Evolutionary conservation across 2,888 invertebrate genomes (phyloP).

Genomic region (Troides oblongomaculatus): DNA sequence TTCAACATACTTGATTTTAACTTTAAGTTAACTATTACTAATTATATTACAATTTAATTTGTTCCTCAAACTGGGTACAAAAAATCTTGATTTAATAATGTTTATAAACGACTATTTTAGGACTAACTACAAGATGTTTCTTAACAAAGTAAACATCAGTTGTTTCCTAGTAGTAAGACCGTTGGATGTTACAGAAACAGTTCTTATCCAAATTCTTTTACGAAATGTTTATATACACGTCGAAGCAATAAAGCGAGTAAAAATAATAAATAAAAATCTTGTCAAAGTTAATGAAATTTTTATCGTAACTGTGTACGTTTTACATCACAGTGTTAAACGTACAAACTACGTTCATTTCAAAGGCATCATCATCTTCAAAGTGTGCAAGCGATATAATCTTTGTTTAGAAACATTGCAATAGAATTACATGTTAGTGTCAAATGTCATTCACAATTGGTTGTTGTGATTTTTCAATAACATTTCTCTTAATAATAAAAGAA

Average conservation of each 20-base stretch:
- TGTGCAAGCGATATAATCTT: constrained; percentile 32
- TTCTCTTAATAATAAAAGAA: too few relatives aligned
- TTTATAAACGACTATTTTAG: background rate
- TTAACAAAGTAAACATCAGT: too few relatives aligned
- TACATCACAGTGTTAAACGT: constrained; percentile 5
- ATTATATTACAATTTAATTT: too few relatives aligned
- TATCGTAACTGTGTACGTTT: background rate
- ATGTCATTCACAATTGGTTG: constrained; percentile 34
- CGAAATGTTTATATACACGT: background rate
- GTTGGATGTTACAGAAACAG: background rate
- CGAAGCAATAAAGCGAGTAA: background rate
- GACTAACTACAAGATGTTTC: background rate
- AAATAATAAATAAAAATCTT: background rate
- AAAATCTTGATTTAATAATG: too few relatives aligned
- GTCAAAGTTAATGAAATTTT: background rate
- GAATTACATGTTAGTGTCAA: constrained; percentile 39
- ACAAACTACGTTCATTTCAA: constrained; percentile 15
- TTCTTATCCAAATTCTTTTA: background rate
- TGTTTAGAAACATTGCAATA: constrained; percentile 30
- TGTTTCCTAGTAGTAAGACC: background rate
- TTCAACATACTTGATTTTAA: too few relatives aligned
- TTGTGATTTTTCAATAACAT: background rate
- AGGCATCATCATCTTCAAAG: constrained; percentile 26
- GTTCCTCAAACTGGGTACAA: too few relatives aligned
- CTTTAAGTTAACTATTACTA: too few relatives aligned